These are phyloP conservation scores for Spea multiplicata DNA, from an alignment of 2,113 vertebrate genomes.

Conservation along the genomic window DNA sequence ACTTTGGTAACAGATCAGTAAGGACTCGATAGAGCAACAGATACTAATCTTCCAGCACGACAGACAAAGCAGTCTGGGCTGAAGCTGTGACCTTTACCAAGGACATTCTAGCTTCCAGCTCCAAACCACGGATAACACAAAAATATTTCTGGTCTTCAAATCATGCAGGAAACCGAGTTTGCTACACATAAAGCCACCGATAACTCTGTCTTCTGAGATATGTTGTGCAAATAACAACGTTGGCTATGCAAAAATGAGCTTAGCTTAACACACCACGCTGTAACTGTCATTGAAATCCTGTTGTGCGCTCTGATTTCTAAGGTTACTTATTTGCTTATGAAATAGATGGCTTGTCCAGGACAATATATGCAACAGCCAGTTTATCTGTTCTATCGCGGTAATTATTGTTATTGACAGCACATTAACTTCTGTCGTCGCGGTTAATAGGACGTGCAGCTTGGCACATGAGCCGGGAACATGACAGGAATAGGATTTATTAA, in stretches of 20 bases:
- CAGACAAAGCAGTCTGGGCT: neutral
- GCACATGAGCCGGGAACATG: slow-evolving; percentile 3
- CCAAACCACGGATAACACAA: slow-evolving; percentile 6
- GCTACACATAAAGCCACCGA: neutral
- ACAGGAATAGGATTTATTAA: slow-evolving; percentile 11
- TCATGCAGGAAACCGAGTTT: neutral
- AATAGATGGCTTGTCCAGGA: slow-evolving; percentile 14
- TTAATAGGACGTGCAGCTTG: slow-evolving; percentile 20
- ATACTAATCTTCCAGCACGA: neutral
- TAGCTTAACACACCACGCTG: neutral
- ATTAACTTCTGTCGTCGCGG: slow-evolving; percentile 26
- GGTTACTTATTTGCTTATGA: slow-evolving; percentile 7
- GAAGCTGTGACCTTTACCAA: slow-evolving; percentile 26
- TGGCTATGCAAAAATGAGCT: slow-evolving; percentile 2
- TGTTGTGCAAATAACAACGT: slow-evolving; percentile 2
- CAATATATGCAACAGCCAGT: neutral
- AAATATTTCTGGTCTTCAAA: slow-evolving; percentile 11
- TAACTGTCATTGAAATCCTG: neutral
- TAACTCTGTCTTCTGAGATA: neutral
- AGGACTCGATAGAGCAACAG: neutral
- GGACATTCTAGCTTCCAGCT: neutral
- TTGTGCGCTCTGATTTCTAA: slow-evolving; percentile 1
- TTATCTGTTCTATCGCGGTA: slow-evolving; percentile 21
- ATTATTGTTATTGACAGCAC: slow-evolving; percentile 35
- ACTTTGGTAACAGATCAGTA: too few relatives aligned